Evolutionary conservation across 2,888 invertebrate genomes (phyloP), one percentile per base, ranked within the genome.

Genomic region (Drosophila parthenogenetica): DNA sequence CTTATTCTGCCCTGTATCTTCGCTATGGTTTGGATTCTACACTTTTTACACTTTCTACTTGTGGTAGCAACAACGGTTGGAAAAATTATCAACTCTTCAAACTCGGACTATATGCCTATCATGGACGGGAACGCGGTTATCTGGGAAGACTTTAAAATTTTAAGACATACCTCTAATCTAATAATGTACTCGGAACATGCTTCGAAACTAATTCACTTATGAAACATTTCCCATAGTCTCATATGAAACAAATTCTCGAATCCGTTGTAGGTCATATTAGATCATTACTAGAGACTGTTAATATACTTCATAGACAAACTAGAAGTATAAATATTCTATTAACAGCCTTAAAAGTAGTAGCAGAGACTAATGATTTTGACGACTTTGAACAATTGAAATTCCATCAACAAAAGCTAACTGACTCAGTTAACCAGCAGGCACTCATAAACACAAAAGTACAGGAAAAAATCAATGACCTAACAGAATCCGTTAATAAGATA

Each of bases 81-180:
- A 11, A 25, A 25, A 2, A 69, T n/a, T n/a, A n/a, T 39, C 0
- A 51, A 69, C 25, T 64, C 45, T 16, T 16, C 53, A 7, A 14
- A 42, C 13, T 35, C 51, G 1, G 29, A 70, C 5, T 66, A 69
- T 14, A 62, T 61, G 2, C 58, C 65, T 2, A 42, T 69, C 0
- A 39, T 46, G 22, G 69, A 65, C 39, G 61, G 65, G n/a, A 14
- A 61, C 16, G 58, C 39, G 8, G 16, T 43, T 2, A 48, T 69
- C 16, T 65, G 69, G 65, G 29, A 25, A 1, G 50, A 49, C 5
- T 58, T 39, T 11, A 1, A 53, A 14, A 29, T 49, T 16, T 11
- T 68, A n/a, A 37, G 11, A 43, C 64, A 61, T 10, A 39, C 49
- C 5, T 40, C 57, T 2, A 0, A n/a, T n/a, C n/a, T n/a, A n/a